phyloP scores from a whole-genome alignment of 2,797 vertebrate genomes.

The Sebastes itinus region DNA sequence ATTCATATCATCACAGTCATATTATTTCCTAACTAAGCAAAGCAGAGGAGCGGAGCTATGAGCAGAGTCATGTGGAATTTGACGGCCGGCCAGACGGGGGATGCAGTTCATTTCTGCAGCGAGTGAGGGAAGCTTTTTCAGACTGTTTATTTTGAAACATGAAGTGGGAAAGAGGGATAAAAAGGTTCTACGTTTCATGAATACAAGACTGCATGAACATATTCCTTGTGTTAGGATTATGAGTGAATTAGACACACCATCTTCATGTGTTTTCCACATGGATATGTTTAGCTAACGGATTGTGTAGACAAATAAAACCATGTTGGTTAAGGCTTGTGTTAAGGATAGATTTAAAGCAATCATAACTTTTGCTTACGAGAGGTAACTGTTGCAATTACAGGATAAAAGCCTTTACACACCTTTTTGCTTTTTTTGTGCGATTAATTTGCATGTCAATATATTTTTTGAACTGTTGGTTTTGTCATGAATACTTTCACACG shows the following conservation, averaged over 20 bases:
- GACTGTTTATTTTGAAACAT: slow-evolving; percentile 58
- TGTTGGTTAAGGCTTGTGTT: neutral
- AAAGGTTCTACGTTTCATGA: slow-evolving; percentile 8
- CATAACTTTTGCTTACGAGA: neutral
- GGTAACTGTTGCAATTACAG: neutral
- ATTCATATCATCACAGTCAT: slow-evolving; percentile 44
- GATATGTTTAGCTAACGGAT: neutral
- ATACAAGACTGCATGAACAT: neutral
- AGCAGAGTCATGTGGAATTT: slow-evolving; percentile 54
- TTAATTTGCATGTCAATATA: too few relatives aligned
- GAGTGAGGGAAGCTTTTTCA: slow-evolving; percentile 51
- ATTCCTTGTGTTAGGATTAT: neutral
- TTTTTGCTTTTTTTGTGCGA: too few relatives aligned
- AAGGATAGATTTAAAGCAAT: neutral
- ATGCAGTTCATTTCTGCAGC: slow-evolving; percentile 62
- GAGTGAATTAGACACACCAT: neutral
- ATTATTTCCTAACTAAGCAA: slow-evolving; percentile 49
- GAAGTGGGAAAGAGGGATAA: slow-evolving; percentile 27
- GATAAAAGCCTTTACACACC: neutral
- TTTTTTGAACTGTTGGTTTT: too few relatives aligned
- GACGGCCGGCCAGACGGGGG: slow-evolving; percentile 52
- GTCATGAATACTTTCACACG: too few relatives aligned
- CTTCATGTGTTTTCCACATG: neutral
- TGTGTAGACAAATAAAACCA: neutral
- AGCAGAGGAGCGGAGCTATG: slow-evolving; percentile 28